phyloP scores from a whole-genome alignment of 2,113 vertebrate genomes.

The Sylvia atricapilla region DNA sequence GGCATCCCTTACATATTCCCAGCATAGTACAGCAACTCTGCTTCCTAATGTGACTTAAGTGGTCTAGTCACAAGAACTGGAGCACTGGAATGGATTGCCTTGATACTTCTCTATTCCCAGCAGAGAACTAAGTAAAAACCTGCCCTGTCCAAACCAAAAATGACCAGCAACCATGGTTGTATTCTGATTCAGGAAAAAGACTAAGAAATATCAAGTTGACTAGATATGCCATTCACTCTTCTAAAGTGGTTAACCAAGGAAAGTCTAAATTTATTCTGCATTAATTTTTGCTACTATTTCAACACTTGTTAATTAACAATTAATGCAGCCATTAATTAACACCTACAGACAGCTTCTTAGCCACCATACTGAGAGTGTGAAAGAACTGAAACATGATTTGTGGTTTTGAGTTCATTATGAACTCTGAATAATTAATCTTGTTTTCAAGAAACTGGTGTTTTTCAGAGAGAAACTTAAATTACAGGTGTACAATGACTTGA shows the following conservation, averaged over 20 bases:
- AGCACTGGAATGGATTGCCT: neutral
- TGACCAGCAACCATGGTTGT: neutral
- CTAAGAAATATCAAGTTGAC: neutral
- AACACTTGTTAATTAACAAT: slow-evolving; percentile 55
- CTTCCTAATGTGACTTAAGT: neutral
- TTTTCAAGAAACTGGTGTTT: slow-evolving; percentile 35
- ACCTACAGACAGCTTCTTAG: slow-evolving; percentile 24
- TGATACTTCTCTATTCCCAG: neutral
- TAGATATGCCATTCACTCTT: neutral
- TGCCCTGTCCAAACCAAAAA: neutral
- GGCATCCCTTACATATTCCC: neutral
- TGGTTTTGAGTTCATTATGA: neutral
- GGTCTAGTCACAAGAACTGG: neutral
- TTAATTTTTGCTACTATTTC: slow-evolving; percentile 16
- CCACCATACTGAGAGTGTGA: slow-evolving; percentile 12
- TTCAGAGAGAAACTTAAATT: neutral
- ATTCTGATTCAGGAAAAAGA: neutral
- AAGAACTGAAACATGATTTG: slow-evolving; percentile 27
- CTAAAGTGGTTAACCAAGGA: neutral
- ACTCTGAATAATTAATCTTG: slow-evolving; percentile 59
- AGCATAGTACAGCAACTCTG: neutral
- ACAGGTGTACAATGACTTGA: neutral
- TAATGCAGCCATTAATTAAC: slow-evolving; percentile 50
- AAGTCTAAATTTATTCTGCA: neutral
- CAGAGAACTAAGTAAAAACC: neutral